A percentile compares a stretch with the other conserved stretches of the same genome.
Conservation (phyloP, 2,797 vertebrate genomes). For the Onychomys torridus region DNA sequence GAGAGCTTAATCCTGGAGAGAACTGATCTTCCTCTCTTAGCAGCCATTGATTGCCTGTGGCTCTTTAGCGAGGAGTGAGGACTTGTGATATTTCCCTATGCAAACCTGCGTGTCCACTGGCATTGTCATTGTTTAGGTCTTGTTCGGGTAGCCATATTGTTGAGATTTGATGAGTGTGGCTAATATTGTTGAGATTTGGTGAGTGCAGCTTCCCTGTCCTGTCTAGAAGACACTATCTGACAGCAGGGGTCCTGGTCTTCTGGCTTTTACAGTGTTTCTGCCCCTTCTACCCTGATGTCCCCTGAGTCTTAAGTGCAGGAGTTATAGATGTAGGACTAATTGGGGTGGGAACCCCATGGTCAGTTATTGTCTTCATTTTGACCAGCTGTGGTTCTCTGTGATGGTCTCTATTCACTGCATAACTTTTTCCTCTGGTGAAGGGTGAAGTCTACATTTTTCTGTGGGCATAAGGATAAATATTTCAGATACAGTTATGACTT, state of each 20-base stretch:
- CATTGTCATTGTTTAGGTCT: too few relatives aligned
- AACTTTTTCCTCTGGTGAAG: not conserved
- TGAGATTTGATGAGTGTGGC: not conserved
- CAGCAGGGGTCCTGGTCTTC: not conserved
- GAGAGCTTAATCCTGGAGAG: not conserved
- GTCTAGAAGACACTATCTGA: not conserved
- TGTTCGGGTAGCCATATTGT: not conserved
- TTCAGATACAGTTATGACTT: not conserved
- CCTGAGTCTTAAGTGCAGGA: not conserved
- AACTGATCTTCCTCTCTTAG: not conserved
- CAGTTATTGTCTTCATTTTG: not conserved
- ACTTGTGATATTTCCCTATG: not conserved
- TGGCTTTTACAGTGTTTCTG: not conserved
- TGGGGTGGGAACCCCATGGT: not conserved
- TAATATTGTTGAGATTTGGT: too few relatives aligned
- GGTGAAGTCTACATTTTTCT: not conserved
- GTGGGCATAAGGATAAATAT: not conserved
- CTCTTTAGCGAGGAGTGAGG: not conserved
- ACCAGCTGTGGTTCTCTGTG: not conserved
- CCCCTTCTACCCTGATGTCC: not conserved
- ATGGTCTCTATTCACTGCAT: not conserved
- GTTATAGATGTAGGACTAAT: too few relatives aligned
- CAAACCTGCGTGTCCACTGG: not conserved
- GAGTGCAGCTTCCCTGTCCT: too few relatives aligned
- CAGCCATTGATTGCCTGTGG: not conserved